Percentiles rank a stretch among this genome's conserved stretches.
phyloP scores from a whole-genome alignment of 2,888 invertebrate genomes.

The Piscicola geometra region DNA sequence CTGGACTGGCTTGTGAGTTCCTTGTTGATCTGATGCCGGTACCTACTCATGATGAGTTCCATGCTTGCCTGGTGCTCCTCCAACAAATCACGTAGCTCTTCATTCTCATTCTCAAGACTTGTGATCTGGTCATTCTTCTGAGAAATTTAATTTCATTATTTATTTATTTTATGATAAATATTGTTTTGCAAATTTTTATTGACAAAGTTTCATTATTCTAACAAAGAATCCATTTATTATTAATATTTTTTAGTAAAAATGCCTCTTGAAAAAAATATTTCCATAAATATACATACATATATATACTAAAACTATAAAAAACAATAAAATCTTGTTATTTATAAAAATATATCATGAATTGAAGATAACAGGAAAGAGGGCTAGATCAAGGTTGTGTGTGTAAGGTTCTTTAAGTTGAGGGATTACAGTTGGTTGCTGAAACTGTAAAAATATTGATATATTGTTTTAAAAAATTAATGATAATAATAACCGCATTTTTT shows the following conservation, averaged over 20 bases:
- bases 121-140: slow-evolving; percentile 42
- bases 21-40: slow-evolving; percentile 68
- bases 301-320: too few species aligned
- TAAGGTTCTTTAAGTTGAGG: neutral
- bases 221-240: too few species aligned
- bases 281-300: too few species aligned
- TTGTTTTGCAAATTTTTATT: too few species aligned
- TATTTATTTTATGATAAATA: too few species aligned
- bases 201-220: too few species aligned
- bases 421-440: neutral
- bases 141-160: neutral
- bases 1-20: neutral
- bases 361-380: neutral
- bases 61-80: slow-evolving; percentile 90
- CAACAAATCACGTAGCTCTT: slow-evolving; percentile 78
- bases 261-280: too few species aligned
- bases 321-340: too few species aligned
- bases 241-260: too few species aligned
- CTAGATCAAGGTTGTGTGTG: slow-evolving; percentile 7
- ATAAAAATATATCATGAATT: too few species aligned
- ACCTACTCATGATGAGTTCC: slow-evolving; percentile 93
- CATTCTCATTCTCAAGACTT: slow-evolving; percentile 69
- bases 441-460: neutral
- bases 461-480: neutral
- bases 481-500: neutral